These are phyloP conservation scores for Bos taurus DNA, from an alignment of 2,113 vertebrate species.

Conservation along the genomic window DNA sequence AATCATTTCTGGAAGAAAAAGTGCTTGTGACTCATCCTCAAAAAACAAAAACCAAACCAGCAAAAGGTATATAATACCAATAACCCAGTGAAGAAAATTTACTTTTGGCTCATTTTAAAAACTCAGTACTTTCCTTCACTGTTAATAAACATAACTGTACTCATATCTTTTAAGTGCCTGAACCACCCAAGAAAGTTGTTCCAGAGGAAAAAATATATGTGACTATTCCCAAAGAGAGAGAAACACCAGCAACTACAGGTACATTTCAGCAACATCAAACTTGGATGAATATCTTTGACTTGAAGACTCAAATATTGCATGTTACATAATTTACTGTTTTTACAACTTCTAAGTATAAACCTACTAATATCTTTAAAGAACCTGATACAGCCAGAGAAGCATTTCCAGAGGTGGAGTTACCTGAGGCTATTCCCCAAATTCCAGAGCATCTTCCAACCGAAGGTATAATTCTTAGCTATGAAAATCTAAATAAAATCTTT, in stretches of 20 bases:
- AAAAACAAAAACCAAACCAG: slow-evolving; percentile 64
- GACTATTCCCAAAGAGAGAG: slow-evolving; percentile 68
- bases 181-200: slow-evolving; percentile 70
- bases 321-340: background rate
- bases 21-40: slow-evolving; percentile 65
- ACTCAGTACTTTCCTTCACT: background rate
- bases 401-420: slow-evolving; percentile 66
- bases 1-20: slow-evolving; percentile 71
- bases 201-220: slow-evolving; percentile 71
- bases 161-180: slow-evolving; percentile 74
- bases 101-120: slow-evolving; percentile 18
- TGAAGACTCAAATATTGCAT: slow-evolving; percentile 8
- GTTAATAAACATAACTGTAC: slow-evolving; percentile 54
- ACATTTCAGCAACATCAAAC: slow-evolving; percentile 50
- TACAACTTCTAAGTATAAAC: slow-evolving; percentile 48
- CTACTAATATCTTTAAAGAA: slow-evolving; percentile 81
- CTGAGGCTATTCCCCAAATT: slow-evolving; percentile 53
- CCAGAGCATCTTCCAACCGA: slow-evolving; percentile 29
- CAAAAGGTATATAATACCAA: slow-evolving; percentile 70
- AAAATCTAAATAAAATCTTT: slow-evolving; percentile 37
- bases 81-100: slow-evolving; percentile 1
- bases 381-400: slow-evolving; percentile 76
- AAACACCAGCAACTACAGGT: slow-evolving; percentile 73
- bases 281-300: slow-evolving; percentile 12
- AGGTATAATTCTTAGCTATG: slow-evolving; percentile 52